A percentile compares a stretch with the other conserved stretches of the same genome.
Evolutionary conservation across 2,113 vertebrate genomes (phyloP).

Genomic region (Gasterosteus nipponicus): DNA sequence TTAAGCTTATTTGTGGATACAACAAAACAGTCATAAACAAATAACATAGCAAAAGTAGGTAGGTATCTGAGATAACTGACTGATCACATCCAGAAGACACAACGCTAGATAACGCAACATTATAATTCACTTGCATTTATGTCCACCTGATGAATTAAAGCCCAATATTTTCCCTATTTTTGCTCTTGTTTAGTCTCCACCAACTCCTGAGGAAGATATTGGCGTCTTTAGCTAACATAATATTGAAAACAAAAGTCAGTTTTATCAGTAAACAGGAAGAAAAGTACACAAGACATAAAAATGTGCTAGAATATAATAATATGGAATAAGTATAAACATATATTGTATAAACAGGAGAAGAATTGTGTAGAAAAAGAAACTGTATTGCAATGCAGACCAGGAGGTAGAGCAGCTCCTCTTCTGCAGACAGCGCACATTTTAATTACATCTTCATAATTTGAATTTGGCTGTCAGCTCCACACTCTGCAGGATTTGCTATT

Average conservation of each 20-base stretch:
- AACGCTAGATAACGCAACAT: not conserved
- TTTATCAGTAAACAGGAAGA: too few species aligned
- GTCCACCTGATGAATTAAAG: not conserved
- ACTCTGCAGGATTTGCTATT: not conserved
- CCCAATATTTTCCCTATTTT: not conserved
- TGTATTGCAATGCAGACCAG: not conserved
- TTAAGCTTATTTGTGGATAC: not conserved
- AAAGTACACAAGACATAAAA: too few species aligned
- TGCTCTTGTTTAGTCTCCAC: not conserved
- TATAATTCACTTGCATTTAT: not conserved
- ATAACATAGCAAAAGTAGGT: not conserved
- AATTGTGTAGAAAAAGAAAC: not conserved
- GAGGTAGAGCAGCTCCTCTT: not conserved
- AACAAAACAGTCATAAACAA: too few species aligned
- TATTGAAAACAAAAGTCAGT: too few species aligned
- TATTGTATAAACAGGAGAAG: not conserved
- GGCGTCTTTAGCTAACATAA: not conserved
- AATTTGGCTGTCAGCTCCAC: slow-evolving; percentile 12
- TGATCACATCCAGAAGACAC: not conserved
- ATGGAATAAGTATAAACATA: not conserved
- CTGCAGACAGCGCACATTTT: not conserved
- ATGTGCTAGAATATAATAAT: not conserved
- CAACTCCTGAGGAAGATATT: not conserved
- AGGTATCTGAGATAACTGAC: not conserved
- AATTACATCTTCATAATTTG: not conserved